Evolutionary conservation across 2,888 invertebrate genomes (phyloP), one percentile per base, ranked within the genome.

Genomic region (Synergus umbraculus): DNA sequence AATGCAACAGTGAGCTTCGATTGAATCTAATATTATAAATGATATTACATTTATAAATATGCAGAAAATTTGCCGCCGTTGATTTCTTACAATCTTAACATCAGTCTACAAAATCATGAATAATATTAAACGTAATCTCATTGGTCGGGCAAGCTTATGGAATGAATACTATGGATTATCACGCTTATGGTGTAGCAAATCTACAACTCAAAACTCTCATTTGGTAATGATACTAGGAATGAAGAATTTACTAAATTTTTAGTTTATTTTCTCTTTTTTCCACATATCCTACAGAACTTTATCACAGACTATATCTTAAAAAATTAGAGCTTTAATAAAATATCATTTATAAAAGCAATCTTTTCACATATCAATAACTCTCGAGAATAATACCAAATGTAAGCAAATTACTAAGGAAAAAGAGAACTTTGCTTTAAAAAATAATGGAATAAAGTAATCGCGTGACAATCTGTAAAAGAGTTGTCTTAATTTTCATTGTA

Each of bases 211-310:
- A 73, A 73, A 73, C 54, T 73, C 73, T 41, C 73, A 73, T 66
- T 66, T 66, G 66, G 44, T 44, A 66, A 41, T 58, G 54, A 54
- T 73, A 54, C 46, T 54, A 58, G 54, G 73, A 73, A 73, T 73
- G 54, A 41, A 41, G 73, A 54, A 41, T 12, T 73, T 73, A 54
- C 18, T n/a, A 54, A 58, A 73, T 37, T 73, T 54, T 37, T 73
- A 54, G 54, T 10, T 37, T n/a, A 22, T 22, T 46, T 67, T 22
- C 8, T 44, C 12, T n/a, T 67, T n/a, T n/a, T 44, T 67, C 22
- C 18, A 67, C 9, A 18, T 67, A 54, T 73, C n/a, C 37, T 73
- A 73, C 54, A 37, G 37, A 37, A 54, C 54, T 73, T 60, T 73
- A 73, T 73, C 73, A 73, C 73, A 73, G 73, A 18, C 37, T 73